phyloP scores from a whole-genome alignment of 2,113 vertebrate species.

The Rhinoptilus africanus region DNA sequence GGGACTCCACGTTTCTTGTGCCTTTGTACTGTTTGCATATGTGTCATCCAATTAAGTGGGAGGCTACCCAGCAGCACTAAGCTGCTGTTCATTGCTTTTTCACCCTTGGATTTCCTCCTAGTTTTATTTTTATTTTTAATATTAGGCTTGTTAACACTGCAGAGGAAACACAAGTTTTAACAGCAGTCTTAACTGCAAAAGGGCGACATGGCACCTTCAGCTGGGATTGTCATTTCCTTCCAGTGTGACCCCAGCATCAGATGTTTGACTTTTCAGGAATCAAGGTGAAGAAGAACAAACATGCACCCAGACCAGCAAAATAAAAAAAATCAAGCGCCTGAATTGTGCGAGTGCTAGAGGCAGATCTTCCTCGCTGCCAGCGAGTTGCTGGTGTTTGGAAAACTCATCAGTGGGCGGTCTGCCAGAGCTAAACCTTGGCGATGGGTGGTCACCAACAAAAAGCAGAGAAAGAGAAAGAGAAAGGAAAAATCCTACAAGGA shows the following conservation, averaged over 20 bases:
- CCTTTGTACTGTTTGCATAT: not conserved
- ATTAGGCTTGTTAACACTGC: not conserved
- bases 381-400: conserved; percentile 73
- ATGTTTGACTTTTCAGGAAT: conserved; percentile 76
- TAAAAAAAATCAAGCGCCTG: not conserved
- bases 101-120: not conserved
- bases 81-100: not conserved
- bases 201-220: conserved; percentile 66
- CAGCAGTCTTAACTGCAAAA: conserved; percentile 10
- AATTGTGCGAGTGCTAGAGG: not conserved
- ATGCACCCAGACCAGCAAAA: not conserved
- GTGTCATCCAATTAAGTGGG: not conserved
- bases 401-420: conserved; percentile 80
- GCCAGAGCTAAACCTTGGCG: conserved; percentile 44
- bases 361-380: conserved; percentile 35
- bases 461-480: too few species aligned
- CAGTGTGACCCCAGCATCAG: conserved; percentile 73
- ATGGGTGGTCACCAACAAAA: conserved; percentile 79
- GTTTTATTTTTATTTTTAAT: not conserved
- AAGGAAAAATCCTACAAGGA: conserved; percentile 40
- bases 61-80: not conserved
- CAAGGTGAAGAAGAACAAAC: conserved; percentile 84
- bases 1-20: not conserved
- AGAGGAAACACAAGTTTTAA: not conserved
- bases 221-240: conserved; percentile 83